Evolutionary conservation across 92 coral and sea anemone genomes (phyloP), one percentile per base, ranked within the genome.

Genomic region (Bergia puertoricense): DNA sequence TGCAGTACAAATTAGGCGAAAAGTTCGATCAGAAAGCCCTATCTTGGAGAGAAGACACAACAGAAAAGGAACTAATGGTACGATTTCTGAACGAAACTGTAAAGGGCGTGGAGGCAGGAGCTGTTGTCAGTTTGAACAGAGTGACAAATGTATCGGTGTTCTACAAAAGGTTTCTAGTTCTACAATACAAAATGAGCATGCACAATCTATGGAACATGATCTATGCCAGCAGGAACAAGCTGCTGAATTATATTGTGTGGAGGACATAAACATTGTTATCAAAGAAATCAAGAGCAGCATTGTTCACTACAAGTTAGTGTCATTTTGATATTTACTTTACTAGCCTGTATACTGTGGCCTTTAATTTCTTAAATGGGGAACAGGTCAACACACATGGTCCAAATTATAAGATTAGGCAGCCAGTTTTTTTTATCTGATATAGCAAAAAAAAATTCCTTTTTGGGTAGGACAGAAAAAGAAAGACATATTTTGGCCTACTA

Each of bases 41-140:
- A 6, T 4, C 83, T 16, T 90, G 89, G 92, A 51, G 44, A 15
- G 81, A 90, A 41, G 92, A 86, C 84, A 90, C 80, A 9, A 54
- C 37, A 90, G 86, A 81, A n/a, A 79, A 43, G 90, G 90, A 78
- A 74, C 88, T 87, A 11, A 56, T 57, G 68, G 39, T 91, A 0
- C 30, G 85, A 22, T 88, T 88, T 37, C 56, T 88, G n/a, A 37
- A 81, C 43, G 91, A 91, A 77, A 78, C 85, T 7, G 42, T 87
- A 5, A 87, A 59, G 57, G 67, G 88, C 67, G 67, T 18, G 6
- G 67, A 59, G 67, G 67, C 67, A 59, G 67, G 0, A 14, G 67
- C 67, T 59, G 67, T 59, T 59, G 67, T 59, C 67, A 59, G 67
- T 59, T 59, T 59, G n/a, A 14, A 59, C 6, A 59, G 10, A 59